phyloP scores from a whole-genome alignment of 2,113 vertebrate genomes.

The Leptodactylus fuscus region DNA sequence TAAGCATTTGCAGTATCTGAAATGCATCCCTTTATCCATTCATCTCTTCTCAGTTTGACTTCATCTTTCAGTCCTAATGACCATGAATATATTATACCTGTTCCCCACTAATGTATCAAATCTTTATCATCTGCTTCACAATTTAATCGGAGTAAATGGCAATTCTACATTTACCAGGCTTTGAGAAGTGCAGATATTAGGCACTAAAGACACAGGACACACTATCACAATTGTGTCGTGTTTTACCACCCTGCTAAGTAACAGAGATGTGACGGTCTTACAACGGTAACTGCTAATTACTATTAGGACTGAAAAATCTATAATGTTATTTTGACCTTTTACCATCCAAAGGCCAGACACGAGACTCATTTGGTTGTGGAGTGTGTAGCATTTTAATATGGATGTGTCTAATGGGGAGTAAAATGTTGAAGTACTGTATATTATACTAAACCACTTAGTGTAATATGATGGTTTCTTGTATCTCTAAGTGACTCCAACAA shows the following conservation, averaged over 20 bases:
- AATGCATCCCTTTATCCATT: neutral
- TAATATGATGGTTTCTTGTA: neutral
- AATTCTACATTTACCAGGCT: neutral
- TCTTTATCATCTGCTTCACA: conserved; percentile 5
- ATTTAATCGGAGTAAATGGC: conserved; percentile 1
- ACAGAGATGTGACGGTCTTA: conserved; percentile 29
- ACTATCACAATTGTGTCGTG: conserved; percentile 44
- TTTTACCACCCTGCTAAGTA: conserved; percentile 59
- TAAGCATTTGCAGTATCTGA: too few relatives aligned
- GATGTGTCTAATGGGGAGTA: conserved; percentile 36
- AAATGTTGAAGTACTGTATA: conserved; percentile 28
- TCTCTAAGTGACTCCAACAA: conserved; percentile 7
- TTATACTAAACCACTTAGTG: conserved; percentile 24
- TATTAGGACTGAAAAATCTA: conserved; percentile 54
- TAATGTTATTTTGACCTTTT: conserved; percentile 60
- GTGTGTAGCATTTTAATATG: conserved; percentile 16
- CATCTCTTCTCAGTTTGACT: neutral
- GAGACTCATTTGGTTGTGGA: conserved; percentile 7
- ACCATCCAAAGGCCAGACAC: conserved; percentile 49
- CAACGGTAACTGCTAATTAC: conserved; percentile 61
- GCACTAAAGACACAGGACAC: conserved; percentile 23
- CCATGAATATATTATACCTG: neutral
- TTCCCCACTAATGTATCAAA: neutral
- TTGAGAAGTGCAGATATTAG: neutral
- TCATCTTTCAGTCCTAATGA: neutral